These are phyloP conservation scores for Vidua macroura DNA, from an alignment of 2,113 vertebrate species.

Conservation along the genomic window DNA sequence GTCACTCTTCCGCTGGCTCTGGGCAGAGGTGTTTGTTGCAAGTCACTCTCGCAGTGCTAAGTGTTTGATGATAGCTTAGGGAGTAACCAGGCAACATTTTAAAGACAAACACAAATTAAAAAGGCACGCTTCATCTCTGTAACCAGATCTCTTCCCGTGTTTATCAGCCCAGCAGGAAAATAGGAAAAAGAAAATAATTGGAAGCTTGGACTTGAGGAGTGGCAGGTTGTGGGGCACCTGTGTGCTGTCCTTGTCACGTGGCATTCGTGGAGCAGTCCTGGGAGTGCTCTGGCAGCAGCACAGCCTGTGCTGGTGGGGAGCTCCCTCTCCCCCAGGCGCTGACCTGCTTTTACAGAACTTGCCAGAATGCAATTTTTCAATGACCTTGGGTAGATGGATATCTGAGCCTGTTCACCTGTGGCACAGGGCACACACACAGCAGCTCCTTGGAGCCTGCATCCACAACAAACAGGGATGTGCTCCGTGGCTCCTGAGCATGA, in stretches of 20 bases:
- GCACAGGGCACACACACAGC: neutral
- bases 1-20: neutral
- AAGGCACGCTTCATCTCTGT: neutral
- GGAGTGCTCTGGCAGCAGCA: neutral
- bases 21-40: neutral
- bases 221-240: neutral
- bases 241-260: rapidly evolving
- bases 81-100: constrained; percentile 57
- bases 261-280: neutral
- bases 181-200: neutral
- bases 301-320: neutral
- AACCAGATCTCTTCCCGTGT: neutral
- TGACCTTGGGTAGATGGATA: neutral
- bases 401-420: constrained; percentile 12
- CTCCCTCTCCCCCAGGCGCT: neutral
- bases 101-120: constrained; percentile 20
- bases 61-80: constrained; percentile 23
- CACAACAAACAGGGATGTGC: constrained; percentile 20
- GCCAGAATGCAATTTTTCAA: constrained; percentile 1
- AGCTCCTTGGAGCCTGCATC: neutral
- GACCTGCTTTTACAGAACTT: neutral
- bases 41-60: neutral
- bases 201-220: neutral
- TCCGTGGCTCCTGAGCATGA: neutral
- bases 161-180: neutral